phyloP scores from a whole-genome alignment of 1,140 invertebrate species.

The Temnothorax curvispinosus region DNA sequence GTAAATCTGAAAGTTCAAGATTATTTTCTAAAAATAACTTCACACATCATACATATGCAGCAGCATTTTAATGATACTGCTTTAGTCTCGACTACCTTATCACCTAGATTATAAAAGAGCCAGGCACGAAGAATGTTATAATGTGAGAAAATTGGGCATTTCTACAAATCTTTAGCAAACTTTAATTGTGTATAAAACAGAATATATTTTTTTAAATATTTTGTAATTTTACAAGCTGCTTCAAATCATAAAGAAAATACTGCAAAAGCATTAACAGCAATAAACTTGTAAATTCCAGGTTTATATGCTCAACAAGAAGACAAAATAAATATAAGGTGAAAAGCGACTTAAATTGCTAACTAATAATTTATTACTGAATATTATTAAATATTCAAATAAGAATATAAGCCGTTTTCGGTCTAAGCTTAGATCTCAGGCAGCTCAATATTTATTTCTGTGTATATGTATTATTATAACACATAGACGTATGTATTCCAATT shows the following conservation, averaged over 20 bases:
- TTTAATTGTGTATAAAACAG: neutral
- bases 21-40: conserved; percentile 75
- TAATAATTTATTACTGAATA: conserved; percentile 3
- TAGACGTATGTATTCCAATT: too few species aligned
- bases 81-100: conserved; percentile 50
- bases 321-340: conserved; percentile 77
- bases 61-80: conserved; percentile 55
- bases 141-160: neutral
- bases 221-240: conserved; percentile 2
- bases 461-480: too few species aligned
- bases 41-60: conserved; percentile 10
- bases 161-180: neutral
- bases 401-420: neutral
- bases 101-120: conserved; percentile 53
- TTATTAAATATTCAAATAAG: neutral
- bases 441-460: too few species aligned
- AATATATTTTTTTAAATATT: neutral
- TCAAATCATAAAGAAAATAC: neutral
- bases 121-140: conserved; percentile 16
- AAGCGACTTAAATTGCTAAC: conserved; percentile 54
- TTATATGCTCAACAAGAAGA: conserved; percentile 74
- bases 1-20: conserved; percentile 63
- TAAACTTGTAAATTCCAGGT: conserved; percentile 77
- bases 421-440: too few species aligned
- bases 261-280: conserved; percentile 18